A percentile compares a stretch with the other conserved stretches of the same genome.
Conservation (phyloP, 2,888 invertebrate species). For the Coenonympha arcania region DNA sequence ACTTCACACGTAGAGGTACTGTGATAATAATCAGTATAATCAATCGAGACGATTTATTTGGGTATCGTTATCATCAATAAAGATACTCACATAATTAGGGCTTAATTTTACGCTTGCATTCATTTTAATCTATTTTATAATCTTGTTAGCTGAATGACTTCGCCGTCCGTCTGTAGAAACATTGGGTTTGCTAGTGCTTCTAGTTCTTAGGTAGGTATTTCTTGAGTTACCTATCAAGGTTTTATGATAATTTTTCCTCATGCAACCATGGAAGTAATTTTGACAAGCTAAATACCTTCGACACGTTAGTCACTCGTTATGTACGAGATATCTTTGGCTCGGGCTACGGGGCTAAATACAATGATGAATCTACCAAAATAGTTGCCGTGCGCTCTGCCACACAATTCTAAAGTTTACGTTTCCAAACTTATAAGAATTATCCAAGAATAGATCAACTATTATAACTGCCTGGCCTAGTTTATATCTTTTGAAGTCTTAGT, state of each 20-base stretch:
- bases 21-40: no score
- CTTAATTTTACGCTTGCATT: constrained; percentile 1
- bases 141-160: no score
- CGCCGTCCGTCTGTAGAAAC: no score
- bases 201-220: no score
- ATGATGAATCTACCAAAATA: neutral
- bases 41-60: neutral
- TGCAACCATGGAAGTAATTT: no score
- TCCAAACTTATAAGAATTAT: neutral
- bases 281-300: no score
- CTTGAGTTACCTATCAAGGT: no score
- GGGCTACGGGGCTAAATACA: neutral
- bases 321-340: neutral
- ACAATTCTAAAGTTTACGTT: neutral
- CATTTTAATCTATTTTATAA: constrained; percentile 1
- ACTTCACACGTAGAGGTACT: constrained; percentile 1
- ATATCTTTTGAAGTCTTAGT: neutral
- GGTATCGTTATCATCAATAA: neutral
- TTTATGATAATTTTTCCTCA: no score
- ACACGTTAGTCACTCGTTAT: no score
- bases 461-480: neutral
- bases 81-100: constrained; percentile 6
- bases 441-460: neutral
- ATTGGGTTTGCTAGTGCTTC: no score
- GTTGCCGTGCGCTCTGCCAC: neutral